phyloP scores from a whole-genome alignment of 2,113 vertebrate species.

The Camelus bactrianus region DNA sequence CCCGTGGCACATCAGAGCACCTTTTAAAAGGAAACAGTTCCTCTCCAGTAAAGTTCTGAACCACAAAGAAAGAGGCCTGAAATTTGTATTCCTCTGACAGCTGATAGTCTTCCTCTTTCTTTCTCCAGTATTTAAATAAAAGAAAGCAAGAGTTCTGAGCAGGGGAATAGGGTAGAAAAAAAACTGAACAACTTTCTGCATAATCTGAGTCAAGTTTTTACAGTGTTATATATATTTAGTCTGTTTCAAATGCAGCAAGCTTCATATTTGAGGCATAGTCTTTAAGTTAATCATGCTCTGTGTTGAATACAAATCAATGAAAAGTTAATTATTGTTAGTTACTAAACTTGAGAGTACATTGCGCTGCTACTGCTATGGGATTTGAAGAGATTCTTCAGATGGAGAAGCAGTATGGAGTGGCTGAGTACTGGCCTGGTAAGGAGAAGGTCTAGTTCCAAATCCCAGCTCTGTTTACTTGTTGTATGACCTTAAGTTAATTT shows the following conservation, averaged over 20 bases:
- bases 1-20: background rate
- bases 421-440: background rate
- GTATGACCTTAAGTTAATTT: slow-evolving; percentile 16
- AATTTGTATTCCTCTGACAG: background rate
- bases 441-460: background rate
- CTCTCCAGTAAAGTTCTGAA: background rate
- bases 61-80: slow-evolving; percentile 26
- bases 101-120: background rate
- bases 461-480: background rate
- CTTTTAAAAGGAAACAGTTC: slow-evolving; percentile 24
- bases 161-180: background rate
- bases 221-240: background rate
- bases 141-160: slow-evolving; percentile 1
- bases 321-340: slow-evolving; percentile 1
- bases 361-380: background rate
- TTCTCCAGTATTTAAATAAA: background rate
- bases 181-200: background rate
- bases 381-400: background rate
- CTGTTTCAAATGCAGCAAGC: slow-evolving; percentile 13
- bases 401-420: background rate
- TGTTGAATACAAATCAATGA: background rate
- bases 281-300: background rate
- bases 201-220: slow-evolving; percentile 27
- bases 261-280: background rate
- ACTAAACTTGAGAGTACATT: background rate